phyloP scores from a whole-genome alignment of 2,888 invertebrate genomes.

The Norana najaformis region DNA sequence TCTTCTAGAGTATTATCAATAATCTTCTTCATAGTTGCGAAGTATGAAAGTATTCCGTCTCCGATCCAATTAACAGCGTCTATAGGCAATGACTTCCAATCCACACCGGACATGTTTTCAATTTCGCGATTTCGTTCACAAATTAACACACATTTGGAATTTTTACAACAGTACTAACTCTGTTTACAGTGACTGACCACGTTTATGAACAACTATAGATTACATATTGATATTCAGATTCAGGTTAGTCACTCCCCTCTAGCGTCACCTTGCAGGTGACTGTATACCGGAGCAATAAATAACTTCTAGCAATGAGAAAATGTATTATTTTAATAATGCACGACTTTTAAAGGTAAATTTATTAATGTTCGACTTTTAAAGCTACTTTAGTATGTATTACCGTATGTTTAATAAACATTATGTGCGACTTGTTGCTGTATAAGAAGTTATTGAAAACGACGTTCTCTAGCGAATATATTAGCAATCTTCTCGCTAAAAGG shows the following conservation, averaged over 20 bases:
- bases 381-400: no score
- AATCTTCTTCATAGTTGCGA: neutral
- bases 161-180: neutral
- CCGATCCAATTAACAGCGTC: neutral
- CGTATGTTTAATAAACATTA: no score
- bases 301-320: no score
- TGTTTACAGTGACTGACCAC: neutral
- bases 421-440: no score
- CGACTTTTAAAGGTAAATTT: no score
- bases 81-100: conserved; percentile 5
- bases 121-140: neutral
- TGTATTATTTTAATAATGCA: no score
- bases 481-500: no score
- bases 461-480: no score
- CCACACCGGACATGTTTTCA: neutral
- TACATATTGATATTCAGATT: neutral
- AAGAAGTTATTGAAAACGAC: no score
- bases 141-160: neutral
- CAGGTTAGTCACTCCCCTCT: neutral
- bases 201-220: neutral
- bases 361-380: no score
- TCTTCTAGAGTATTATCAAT: neutral
- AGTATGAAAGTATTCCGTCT: neutral
- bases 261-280: no score
- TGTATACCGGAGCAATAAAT: no score